Evolutionary conservation across 2,888 invertebrate species (phyloP), one percentile per base, ranked within the genome.

Genomic region (Augochlorella aurata): DNA sequence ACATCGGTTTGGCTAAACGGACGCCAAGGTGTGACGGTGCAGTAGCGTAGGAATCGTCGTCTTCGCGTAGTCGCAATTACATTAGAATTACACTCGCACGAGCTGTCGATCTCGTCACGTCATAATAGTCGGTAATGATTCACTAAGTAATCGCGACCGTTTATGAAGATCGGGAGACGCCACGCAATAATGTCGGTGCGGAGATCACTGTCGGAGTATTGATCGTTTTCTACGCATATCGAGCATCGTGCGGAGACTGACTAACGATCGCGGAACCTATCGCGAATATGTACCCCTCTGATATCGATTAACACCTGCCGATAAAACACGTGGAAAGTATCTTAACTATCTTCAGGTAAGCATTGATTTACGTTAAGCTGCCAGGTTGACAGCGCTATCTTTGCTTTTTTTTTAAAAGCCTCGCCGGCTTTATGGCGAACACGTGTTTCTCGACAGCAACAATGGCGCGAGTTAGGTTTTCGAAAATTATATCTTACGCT

Each of bases 301-400:
- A 58, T 81, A 81, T 77, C 70, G 72, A 69, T 47, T 18, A 16
- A 18, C 50, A 38, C 44, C 18, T 21, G 54, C 45, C 61, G 82
- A 66, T 81, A 82, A 77, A 50, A 58, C 38, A 44, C 47, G 29
- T 68, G 16, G 10, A 24, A n/a, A 52, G 18, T 81, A 80, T 75
- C 69, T 71, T 18, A 21, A 38, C 14, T 24, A 52, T 74, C n/a
- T 80, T 67, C n/a, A 2, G 29, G 29, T 16, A 49, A 0, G 24
- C 29, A 0, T 7, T 5, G 38, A 52, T 63, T n/a, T 49, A 10
- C 29, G 1, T 1, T 3, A 44, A 10, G 38, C 38, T 18, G 4
- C 18, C 9, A 0, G 38, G 38, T 44, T 29, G 38, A 10, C 18
- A 10, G 38, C 10, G 9, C 10, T 0, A 18, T 1, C 18, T 38